Conservation (phyloP, 2,888 invertebrate genomes). For the Acanthosoma haemorrhoidale region DNA sequence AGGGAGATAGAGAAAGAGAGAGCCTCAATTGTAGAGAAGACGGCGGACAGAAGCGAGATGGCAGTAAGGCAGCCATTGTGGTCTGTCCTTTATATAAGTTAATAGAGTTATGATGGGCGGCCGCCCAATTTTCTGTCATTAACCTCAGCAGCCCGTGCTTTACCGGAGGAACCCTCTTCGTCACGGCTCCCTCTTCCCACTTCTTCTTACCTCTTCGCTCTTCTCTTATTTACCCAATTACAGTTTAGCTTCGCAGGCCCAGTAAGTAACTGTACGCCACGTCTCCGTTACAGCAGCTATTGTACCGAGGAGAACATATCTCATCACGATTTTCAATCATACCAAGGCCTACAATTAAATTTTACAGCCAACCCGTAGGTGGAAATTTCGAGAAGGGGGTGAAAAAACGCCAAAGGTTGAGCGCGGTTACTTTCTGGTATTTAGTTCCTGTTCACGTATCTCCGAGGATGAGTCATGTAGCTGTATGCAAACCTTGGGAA, state of each 20-base stretch:
- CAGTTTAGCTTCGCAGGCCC: background rate
- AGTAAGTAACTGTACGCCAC: background rate
- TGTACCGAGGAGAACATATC: too few relatives aligned
- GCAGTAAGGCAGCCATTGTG: background rate
- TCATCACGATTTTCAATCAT: too few relatives aligned
- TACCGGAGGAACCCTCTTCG: background rate
- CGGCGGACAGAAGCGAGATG: background rate
- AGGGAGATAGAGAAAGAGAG: too few relatives aligned
- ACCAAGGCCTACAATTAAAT: too few relatives aligned
- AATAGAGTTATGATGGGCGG: background rate
- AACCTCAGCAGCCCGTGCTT: slow-evolving; percentile 12
- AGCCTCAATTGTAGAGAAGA: background rate
- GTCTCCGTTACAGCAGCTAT: slow-evolving; percentile 6
- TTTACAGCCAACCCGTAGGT: too few relatives aligned
- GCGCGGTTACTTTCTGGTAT: background rate
- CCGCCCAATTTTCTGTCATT: slow-evolving; percentile 11
- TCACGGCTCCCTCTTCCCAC: background rate
- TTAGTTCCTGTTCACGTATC: background rate
- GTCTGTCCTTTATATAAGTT: slow-evolving; percentile 4
- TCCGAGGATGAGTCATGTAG: background rate
- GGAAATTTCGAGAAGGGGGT: too few relatives aligned
- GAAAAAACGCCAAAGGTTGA: background rate
- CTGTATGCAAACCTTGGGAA: background rate
- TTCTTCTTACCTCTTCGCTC: background rate
- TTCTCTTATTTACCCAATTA: background rate